phyloP scores from a whole-genome alignment of 2,113 vertebrate species.

The Pluvianellus socialis region DNA sequence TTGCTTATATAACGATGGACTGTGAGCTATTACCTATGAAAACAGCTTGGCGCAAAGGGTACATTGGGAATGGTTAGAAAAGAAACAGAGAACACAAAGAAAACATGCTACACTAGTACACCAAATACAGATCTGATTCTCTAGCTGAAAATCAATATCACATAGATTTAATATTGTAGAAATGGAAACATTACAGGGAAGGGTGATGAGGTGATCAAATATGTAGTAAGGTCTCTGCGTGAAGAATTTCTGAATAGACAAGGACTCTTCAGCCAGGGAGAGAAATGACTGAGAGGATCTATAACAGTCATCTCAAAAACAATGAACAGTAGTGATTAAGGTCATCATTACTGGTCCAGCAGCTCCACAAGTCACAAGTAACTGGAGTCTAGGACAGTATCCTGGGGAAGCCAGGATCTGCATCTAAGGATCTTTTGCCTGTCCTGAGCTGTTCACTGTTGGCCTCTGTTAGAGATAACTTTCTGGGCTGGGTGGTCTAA shows the following conservation, averaged over 20 bases:
- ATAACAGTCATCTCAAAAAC: not conserved
- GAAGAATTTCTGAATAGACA: not conserved
- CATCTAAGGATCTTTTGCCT: not conserved
- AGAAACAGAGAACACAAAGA: not conserved
- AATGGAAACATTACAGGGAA: not conserved
- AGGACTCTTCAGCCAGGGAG: not conserved
- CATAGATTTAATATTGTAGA: not conserved
- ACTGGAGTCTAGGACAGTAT: not conserved
- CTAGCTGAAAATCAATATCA: not conserved
- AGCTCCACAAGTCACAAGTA: not conserved
- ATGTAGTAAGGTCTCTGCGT: not conserved
- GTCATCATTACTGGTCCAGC: not conserved
- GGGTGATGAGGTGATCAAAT: not conserved
- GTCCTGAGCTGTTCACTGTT: not conserved
- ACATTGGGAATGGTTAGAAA: not conserved
- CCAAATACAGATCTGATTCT: not conserved
- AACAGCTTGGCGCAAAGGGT: not conserved
- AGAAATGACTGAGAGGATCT: fast-evolving
- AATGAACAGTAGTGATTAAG: not conserved
- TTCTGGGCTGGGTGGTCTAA: not conserved
- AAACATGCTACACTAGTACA: not conserved
- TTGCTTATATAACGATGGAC: not conserved
- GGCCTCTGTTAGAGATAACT: not conserved
- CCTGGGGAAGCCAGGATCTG: not conserved
- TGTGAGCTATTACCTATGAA: not conserved